Conservation (phyloP, 2,113 vertebrate genomes). For the Xenopus laevis region DNA sequence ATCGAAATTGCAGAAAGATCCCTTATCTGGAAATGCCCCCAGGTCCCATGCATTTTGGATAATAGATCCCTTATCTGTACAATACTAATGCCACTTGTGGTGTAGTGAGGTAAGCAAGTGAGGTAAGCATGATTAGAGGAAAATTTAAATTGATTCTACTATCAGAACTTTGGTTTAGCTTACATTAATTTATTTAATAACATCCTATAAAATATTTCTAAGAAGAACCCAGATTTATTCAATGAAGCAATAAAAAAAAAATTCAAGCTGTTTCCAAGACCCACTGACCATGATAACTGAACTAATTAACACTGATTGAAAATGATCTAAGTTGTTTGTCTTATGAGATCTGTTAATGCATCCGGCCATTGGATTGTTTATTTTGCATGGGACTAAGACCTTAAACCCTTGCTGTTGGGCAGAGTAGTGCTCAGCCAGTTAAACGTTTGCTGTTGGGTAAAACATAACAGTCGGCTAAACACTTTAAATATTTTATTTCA, state of each 20-base stretch:
- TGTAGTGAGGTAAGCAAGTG: too few relatives aligned
- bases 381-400: not conserved
- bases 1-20: too few relatives aligned
- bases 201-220: too few relatives aligned
- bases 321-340: not conserved
- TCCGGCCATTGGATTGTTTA: not conserved
- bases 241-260: not conserved
- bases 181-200: too few relatives aligned
- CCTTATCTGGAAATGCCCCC: too few relatives aligned
- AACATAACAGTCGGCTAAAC: constrained; percentile 32
- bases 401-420: not conserved
- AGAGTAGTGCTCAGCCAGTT: constrained; percentile 1
- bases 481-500: constrained; percentile 10
- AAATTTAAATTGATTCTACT: too few relatives aligned
- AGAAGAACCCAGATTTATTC: not conserved
- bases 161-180: too few relatives aligned
- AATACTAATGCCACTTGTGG: too few relatives aligned
- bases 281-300: not conserved
- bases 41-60: too few relatives aligned
- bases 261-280: too few relatives aligned
- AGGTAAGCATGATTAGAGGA: too few relatives aligned
- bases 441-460: not conserved
- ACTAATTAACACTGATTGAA: not conserved
- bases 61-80: too few relatives aligned
- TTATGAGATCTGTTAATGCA: not conserved